Evolutionary conservation across 1,140 invertebrate species (phyloP), one percentile per base, ranked within the genome.

Genomic region (Luehdorfia chinensis): DNA sequence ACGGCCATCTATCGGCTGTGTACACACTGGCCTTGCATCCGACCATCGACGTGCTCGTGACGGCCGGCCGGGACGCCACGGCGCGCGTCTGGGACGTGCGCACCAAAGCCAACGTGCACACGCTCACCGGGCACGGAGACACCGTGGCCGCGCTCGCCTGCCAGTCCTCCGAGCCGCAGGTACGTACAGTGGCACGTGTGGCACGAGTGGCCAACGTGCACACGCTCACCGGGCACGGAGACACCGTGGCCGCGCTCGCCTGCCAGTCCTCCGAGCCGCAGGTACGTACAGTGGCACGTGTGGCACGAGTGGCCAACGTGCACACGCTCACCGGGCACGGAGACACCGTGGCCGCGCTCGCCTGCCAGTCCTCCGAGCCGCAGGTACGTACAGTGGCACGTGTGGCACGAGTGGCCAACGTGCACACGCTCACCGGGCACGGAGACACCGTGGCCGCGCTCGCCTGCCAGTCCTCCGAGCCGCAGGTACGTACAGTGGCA

Each of bases 281-380:
- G n/a, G n/a, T n/a, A n/a, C n/a, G n/a, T n/a, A n/a, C n/a, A n/a
- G n/a, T n/a, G n/a, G 97, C 95, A 0, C 90, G 98, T 54, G 96
- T 99, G 25, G 99, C 98, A 98, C 98, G 99, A 84, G 98, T 99
- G 94, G 97, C 97, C 1, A 98, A 99, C 87, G 95, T 99, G 39
- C 97, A 99, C 79, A 98, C 96, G 1, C 88, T 99, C 4, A 90
- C 93, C n/a, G 98, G 98, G 0, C 98, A 99, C 77, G 96, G 96
- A 4, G 98, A 99, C 77, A 99, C 98, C 8, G 94, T 99, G 8
- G 97, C 97, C 8, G 95, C 94, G 71, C 95, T 99, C 0, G 93
- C 94, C 36, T 95, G 95, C 53, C 98, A 99, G 88, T 91, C 94
- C 0, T 90, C 91, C 2, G 97, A 99, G 83, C 98, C 98, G 0